These are phyloP conservation scores for Holcopasites calliopsidis DNA, from an alignment of 1,140 invertebrate species.

Conservation along the genomic window DNA sequence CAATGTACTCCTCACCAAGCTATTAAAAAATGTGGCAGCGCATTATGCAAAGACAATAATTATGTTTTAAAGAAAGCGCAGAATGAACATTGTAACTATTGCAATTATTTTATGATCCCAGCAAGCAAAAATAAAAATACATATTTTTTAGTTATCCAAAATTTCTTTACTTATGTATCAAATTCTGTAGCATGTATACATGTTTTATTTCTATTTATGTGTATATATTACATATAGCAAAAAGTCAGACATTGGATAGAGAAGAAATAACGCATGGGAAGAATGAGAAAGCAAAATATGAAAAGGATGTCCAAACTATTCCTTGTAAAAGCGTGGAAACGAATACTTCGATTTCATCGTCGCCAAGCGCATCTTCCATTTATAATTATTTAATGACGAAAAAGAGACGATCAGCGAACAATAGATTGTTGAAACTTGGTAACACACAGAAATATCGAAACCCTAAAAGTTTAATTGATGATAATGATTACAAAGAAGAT, in stretches of 20 bases:
- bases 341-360: conserved; percentile 11
- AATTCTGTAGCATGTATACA: no score
- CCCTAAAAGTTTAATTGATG: no score
- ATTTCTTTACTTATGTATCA: background rate
- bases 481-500: conserved; percentile 11
- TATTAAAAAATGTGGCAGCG: background rate
- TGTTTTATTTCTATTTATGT: background rate
- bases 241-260: background rate
- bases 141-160: background rate
- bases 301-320: conserved; percentile 1
- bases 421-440: conserved; percentile 11
- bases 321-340: background rate
- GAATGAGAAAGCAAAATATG: background rate
- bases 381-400: conserved; percentile 44
- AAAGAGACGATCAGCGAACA: background rate
- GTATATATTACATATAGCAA: background rate
- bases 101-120: background rate
- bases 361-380: conserved; percentile 22
- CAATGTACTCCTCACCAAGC: conserved; percentile 5
- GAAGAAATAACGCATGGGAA: background rate
- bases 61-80: background rate
- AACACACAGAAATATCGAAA: background rate
- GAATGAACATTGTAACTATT: conserved; percentile 25
- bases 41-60: background rate
- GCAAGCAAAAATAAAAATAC: background rate